Evolutionary conservation across 2,797 vertebrate genomes (phyloP), one percentile per base, ranked within the genome.

Genomic region (Acipenser transmontanus): DNA sequence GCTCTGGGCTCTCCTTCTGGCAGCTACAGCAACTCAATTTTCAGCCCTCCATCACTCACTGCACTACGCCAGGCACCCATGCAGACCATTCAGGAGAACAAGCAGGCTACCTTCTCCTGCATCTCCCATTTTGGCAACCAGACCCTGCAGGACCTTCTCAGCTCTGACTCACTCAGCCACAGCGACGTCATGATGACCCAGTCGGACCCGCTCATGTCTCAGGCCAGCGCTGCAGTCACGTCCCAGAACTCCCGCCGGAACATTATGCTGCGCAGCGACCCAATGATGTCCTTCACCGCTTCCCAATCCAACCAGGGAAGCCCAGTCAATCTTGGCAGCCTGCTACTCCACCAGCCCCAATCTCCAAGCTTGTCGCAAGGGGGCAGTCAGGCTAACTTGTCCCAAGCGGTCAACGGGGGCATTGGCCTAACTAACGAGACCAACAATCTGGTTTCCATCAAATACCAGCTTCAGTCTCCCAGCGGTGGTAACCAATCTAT

Each of bases 61-160:
- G 92, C 95, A 76, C 84, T 96, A 59, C 88, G 93, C 73, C 96
- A 96, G 84, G 92, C 93, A 0, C 95, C 94, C 79, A 98, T 98
- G 96, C 95, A 98, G 88, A 97, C 95, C 74, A 98, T 98, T 82
- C 96, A 98, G 85, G 96, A 98, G 89, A 98, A 97, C 81, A 97
- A 96, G 88, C 92, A 93, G 76, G 85, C 92, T 72, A 96, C 89
- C 75, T 97, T 97, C 81, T 94, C 94, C 84, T 92, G 92, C 80
- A 90, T 93, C 69, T 89, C 92, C 66, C 95, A 95, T 85, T 95
- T 96, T 64, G 91, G 94, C 84, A 94, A 89, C 88, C 95, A 97
- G 81, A 94, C 96, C 8, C 90, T 98, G 78, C 95, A 97, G 82
- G 97, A 96, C 85, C 86, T 98, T 62, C 92, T 98, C 0, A 90